Evolutionary conservation across 2,888 invertebrate species (phyloP), one percentile per base, ranked within the genome.

Genomic region (Drosophila demipolita): DNA sequence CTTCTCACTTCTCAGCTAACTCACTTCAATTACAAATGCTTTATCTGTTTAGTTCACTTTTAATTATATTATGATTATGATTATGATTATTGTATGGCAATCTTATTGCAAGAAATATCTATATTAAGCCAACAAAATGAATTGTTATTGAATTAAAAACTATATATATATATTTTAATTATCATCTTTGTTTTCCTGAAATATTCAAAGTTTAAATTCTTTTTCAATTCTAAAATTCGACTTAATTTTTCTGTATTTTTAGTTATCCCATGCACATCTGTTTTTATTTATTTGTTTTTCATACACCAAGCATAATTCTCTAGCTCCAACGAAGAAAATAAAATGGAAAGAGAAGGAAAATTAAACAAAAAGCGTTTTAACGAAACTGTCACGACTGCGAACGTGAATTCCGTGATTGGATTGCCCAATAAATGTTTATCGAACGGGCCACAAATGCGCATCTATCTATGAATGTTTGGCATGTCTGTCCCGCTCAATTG

Each of bases 391-490:
- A 87, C 87, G 87, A 89, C 66, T 66, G 61, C 52, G 75, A 73
- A 90, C 87, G 89, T 89, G 90, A 83, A 84, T 80, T 83, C 79
- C 87, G 87, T 87, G 87, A 90, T 87, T 87, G 88, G 89, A 89
- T 90, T 87, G 77, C 82, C 85, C 85, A 89, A 90, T 90, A 90
- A 90, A 88, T 90, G 89, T 90, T 89, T 89, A 86, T 85, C 83
- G 90, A 85, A 83, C 65, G 88, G 70, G 69, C 67, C 75, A 75
- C 77, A 89, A 87, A 84, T 85, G 86, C 78, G 80, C 77, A 78
- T 75, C 80, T 87, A 84, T 77, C 61, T 68, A 74, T 75, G 72
- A 85, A 87, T 77, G 86, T 87, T 89, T 79, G 82, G 62, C 76
- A 74, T 76, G 78, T 73, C 78, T 78, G 62, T 54, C 73, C 66